Conservation (phyloP, 2,888 invertebrate genomes). For the Drosophila prolongata region DNA sequence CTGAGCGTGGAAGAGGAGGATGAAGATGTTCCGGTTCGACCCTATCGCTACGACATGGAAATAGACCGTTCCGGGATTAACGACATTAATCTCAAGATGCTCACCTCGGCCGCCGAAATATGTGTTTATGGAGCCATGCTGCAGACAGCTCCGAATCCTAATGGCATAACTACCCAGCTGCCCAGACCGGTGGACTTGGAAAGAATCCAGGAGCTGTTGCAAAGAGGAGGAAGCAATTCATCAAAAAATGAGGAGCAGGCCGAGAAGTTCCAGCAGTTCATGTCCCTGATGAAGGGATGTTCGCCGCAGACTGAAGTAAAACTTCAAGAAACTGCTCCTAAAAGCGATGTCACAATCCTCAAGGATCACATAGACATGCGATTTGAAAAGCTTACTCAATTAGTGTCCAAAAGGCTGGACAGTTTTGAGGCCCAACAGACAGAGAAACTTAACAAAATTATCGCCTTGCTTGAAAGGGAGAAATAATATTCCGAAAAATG, state of each 20-base stretch:
- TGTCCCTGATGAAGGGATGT: slow-evolving; percentile 57
- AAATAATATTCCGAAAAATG: slow-evolving; percentile 4
- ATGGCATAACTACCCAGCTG: slow-evolving; percentile 76
- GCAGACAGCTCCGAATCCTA: slow-evolving; percentile 78
- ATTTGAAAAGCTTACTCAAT: slow-evolving; percentile 67
- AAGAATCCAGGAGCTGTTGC: slow-evolving; percentile 78
- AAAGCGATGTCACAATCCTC: slow-evolving; percentile 36
- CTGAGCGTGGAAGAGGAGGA: slow-evolving; percentile 65
- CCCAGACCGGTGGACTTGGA: slow-evolving; percentile 71
- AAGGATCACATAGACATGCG: slow-evolving; percentile 70
- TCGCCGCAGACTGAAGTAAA: slow-evolving; percentile 5
- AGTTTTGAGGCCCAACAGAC: slow-evolving; percentile 71
- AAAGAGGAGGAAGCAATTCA: slow-evolving; percentile 52
- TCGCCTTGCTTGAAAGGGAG: slow-evolving; percentile 68
- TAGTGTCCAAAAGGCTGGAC: slow-evolving; percentile 65
- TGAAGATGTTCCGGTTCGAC: slow-evolving; percentile 50
- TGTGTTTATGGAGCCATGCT: slow-evolving; percentile 82
- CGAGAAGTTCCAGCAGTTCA: slow-evolving; percentile 76
- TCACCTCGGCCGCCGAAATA: slow-evolving; percentile 72
- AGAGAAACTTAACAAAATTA: slow-evolving; percentile 76
- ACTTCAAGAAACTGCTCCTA: not conserved
- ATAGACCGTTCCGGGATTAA: slow-evolving; percentile 79
- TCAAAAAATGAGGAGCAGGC: slow-evolving; percentile 56
- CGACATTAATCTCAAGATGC: slow-evolving; percentile 73
- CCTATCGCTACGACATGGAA: slow-evolving; percentile 81